Percentiles rank a stretch among this genome's conserved stretches.
phyloP scores from a whole-genome alignment of 1,140 invertebrate genomes.

The Zaprionus capensis region DNA sequence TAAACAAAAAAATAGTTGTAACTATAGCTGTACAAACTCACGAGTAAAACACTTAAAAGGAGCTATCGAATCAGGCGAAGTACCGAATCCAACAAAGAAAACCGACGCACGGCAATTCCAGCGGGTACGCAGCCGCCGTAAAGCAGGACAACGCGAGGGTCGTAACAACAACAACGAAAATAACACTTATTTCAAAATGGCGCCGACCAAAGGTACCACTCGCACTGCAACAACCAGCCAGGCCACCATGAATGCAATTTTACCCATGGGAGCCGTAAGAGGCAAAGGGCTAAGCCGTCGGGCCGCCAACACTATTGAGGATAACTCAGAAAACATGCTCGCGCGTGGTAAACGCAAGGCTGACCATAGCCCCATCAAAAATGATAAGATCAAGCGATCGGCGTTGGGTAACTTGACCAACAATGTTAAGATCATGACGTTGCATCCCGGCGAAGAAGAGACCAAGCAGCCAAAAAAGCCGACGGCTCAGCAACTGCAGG shows the following conservation, averaged over 20 bases:
- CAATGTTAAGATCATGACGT: constrained; percentile 83
- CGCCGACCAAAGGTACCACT: constrained; percentile 75
- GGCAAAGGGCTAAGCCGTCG: constrained; percentile 84
- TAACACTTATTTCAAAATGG: constrained; percentile 75
- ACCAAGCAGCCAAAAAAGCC: constrained; percentile 61
- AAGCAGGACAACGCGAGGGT: constrained; percentile 50
- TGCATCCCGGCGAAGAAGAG: constrained; percentile 63
- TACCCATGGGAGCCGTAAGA: constrained; percentile 42
- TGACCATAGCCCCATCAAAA: constrained; percentile 81
- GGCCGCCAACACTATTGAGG: constrained; percentile 51
- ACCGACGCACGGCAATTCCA: constrained; percentile 31
- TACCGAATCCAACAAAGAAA: constrained; percentile 49
- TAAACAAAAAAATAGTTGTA: constrained; percentile 5
- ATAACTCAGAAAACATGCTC: constrained; percentile 70
- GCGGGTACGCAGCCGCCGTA: constrained; percentile 41
- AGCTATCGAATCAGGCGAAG: constrained; percentile 46
- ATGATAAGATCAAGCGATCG: constrained; percentile 86
- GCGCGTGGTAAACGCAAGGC: constrained; percentile 82
- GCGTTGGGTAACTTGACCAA: constrained; percentile 89
- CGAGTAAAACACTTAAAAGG: constrained; percentile 12
- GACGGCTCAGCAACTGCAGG: constrained; percentile 67
- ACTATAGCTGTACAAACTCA: constrained; percentile 6
- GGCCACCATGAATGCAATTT: constrained; percentile 49
- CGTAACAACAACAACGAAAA: constrained; percentile 28
- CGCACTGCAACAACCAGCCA: constrained; percentile 54